These are phyloP conservation scores for Beaufortia kweichowensis DNA, from an alignment of 2,113 vertebrate genomes.

Conservation along the genomic window DNA sequence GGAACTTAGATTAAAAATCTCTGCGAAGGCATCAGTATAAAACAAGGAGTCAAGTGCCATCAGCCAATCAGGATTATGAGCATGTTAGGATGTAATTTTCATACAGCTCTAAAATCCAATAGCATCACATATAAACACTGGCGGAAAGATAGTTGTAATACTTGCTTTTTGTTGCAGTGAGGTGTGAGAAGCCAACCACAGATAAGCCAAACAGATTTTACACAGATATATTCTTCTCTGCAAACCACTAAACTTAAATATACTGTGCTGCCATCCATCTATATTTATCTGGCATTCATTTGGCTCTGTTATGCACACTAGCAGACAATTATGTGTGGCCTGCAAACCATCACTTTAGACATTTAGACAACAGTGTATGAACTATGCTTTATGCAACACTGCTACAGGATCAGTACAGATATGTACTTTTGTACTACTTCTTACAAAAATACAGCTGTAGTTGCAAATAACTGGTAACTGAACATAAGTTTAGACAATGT, in stretches of 20 bases:
- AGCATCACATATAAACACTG: no score
- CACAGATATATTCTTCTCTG: no score
- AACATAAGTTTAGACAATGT: neutral
- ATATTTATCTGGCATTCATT: neutral
- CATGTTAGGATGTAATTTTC: no score
- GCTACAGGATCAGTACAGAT: neutral
- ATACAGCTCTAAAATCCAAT: no score
- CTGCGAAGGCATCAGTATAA: neutral
- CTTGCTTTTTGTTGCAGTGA: no score
- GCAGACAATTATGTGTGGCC: no score
- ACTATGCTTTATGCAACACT: neutral
- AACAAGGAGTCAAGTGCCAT: neutral
- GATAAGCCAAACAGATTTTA: no score
- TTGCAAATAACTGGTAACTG: neutral
- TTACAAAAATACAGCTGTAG: neutral
- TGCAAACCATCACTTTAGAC: neutral
- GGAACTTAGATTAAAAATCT: slow-evolving; percentile 6
- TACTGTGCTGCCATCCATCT: neutral
- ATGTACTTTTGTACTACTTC: neutral
- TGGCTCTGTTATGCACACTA: no score
- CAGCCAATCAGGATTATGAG: neutral
- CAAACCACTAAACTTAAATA: no score
- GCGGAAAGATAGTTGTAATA: no score
- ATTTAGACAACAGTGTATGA: neutral
- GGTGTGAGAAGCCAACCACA: no score